Percentiles rank a stretch among this genome's conserved stretches.
phyloP scores from a whole-genome alignment of 2,113 vertebrate species.

The Maccullochella peelii region DNA sequence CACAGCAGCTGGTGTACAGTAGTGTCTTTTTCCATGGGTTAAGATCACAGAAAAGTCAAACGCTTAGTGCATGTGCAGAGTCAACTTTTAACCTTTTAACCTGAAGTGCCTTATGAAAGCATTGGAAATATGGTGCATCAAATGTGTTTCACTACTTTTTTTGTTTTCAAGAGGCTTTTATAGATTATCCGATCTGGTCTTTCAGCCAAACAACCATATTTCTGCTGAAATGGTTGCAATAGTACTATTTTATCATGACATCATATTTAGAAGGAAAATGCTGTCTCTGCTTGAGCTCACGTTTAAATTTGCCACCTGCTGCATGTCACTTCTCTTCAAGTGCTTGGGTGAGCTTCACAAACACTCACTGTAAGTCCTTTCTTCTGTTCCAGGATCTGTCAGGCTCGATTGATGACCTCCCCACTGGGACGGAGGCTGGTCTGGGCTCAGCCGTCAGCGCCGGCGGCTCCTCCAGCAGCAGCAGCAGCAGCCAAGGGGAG shows the following conservation, averaged over 20 bases:
- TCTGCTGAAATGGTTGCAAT: conserved; percentile 19
- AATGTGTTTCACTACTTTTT: background rate
- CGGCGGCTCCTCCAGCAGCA: conserved; percentile 85
- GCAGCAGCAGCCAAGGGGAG: conserved; percentile 92
- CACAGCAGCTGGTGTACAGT: conserved; percentile 49
- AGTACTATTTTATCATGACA: conserved; percentile 7
- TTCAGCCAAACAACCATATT: conserved; percentile 3
- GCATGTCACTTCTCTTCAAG: conserved; percentile 52
- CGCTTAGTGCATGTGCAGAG: background rate
- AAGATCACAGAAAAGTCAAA: conserved; percentile 15
- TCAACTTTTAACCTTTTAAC: conserved; percentile 6
- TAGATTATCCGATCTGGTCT: background rate
- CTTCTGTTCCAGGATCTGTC: conserved; percentile 91
- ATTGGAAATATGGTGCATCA: background rate
- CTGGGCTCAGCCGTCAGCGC: conserved; percentile 90
- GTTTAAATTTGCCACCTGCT: conserved; percentile 47
- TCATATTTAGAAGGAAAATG: conserved; percentile 28
- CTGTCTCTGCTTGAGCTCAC: conserved; percentile 31
- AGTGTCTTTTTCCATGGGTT: conserved; percentile 44
- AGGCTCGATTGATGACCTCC: conserved; percentile 96
- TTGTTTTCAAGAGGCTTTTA: background rate
- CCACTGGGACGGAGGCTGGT: conserved; percentile 93
- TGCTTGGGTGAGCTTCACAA: conserved; percentile 44
- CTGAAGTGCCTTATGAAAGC: background rate
- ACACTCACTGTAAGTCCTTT: conserved; percentile 44